These are phyloP conservation scores for Brachyhypopomus gauderio DNA, from an alignment of 2,113 vertebrate genomes.

Conservation along the genomic window DNA sequence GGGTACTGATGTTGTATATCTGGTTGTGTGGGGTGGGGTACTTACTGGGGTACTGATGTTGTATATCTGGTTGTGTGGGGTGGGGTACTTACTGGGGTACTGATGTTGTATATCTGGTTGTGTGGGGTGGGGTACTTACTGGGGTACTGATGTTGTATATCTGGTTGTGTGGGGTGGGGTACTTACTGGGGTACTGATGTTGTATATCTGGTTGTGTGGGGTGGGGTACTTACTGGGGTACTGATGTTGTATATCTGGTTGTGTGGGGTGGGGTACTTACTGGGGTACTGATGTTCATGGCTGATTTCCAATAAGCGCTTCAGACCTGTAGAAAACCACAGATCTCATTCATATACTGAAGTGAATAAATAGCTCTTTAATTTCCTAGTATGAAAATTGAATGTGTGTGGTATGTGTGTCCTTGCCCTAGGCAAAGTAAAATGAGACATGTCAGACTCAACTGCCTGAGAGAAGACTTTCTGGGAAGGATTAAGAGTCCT, in stretches of 20 bases:
- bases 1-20: constrained; percentile 66
- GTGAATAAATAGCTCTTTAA: too few species aligned
- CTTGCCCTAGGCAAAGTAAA: constrained; percentile 18
- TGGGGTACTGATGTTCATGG: constrained; percentile 90
- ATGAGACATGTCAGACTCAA: constrained; percentile 17
- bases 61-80: neutral
- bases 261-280: constrained; percentile 73
- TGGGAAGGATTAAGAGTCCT: constrained; percentile 22
- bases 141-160: constrained; percentile 67
- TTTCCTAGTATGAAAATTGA: too few species aligned
- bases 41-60: constrained; percentile 85
- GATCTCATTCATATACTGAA: neutral
- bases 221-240: constrained; percentile 83
- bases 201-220: neutral
- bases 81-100: constrained; percentile 84
- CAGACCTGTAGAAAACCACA: constrained; percentile 78
- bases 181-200: constrained; percentile 86
- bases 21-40: constrained; percentile 38
- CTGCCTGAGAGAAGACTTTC: neutral
- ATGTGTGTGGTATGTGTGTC: neutral
- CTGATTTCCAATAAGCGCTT: constrained; percentile 91
- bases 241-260: neutral
- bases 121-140: constrained; percentile 75
- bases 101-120: neutral
- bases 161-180: constrained; percentile 1